Evolutionary conservation across 2,888 invertebrate genomes (phyloP), one percentile per base, ranked within the genome.

Genomic region (Ormyrus rosae): DNA sequence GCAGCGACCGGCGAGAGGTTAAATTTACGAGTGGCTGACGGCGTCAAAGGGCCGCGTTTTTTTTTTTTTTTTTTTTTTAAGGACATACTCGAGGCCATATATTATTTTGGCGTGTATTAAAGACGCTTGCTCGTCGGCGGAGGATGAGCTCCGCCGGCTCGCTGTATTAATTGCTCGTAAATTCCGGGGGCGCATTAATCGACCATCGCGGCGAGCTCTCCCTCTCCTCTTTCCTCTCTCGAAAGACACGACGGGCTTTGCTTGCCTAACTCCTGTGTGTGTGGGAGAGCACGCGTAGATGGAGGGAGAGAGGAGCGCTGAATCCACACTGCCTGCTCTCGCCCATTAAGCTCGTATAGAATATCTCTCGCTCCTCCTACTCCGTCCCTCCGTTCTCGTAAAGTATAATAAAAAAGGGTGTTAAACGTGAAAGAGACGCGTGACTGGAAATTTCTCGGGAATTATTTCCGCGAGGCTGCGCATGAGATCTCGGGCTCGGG

Each of bases 121-220:
- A 45, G 11, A 55, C 11, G 56, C 8, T 46, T 9, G 56, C n/a
- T 34, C 6, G 10, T 46, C 4, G 10, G 46, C 0, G 63, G 34
- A 34, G 34, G 6, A 8, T 34, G 34, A 6, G 61, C 34, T 6
- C 61, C 61, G 6, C 6, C 11, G 61, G 83, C 81, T 82, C 83
- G 85, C 86, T 85, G 86, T 86, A 87, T 89, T 88, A 88, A 88
- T 88, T 86, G 87, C 83, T 87, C 86, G 85, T 88, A 89, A 88
- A 89, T 89, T 86, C 83, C 73, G 80, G 76, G 83, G 81, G 67
- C 84, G 85, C 85, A 86, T 88, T 87, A 87, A 88, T 88, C 86
- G 86, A 84, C 87, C 85, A 87, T 87, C 87, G 86, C 83, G 80
- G 81, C 81, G 84, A 84, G 85, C 45, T 61, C 34, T 6, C 67